A percentile compares a stretch with the other conserved stretches of the same genome.
phyloP scores from a whole-genome alignment of 2,888 invertebrate species.

The Ormyrus labotus region DNA sequence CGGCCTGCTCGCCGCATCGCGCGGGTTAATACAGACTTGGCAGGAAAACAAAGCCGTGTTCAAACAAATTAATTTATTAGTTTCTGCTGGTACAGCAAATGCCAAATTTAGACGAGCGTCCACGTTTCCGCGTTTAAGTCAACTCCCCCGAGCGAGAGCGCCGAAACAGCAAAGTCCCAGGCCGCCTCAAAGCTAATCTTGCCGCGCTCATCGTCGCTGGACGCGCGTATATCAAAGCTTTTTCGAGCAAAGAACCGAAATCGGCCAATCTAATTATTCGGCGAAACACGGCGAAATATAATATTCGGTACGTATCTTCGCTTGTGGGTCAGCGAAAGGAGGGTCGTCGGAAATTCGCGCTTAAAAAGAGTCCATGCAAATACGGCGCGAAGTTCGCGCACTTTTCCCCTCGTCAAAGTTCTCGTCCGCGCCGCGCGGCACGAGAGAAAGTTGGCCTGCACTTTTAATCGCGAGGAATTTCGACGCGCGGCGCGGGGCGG shows the following conservation, averaged over 20 bases:
- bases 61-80: slow-evolving; percentile 52
- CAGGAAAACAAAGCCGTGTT: slow-evolving; percentile 38
- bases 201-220: slow-evolving; percentile 1
- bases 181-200: slow-evolving; percentile 39
- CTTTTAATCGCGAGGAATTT: slow-evolving; percentile 48
- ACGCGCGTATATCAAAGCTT: no score
- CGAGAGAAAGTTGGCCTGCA: slow-evolving; percentile 5
- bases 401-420: slow-evolving; percentile 13
- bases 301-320: no score
- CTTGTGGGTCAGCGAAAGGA: no score
- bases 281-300: no score
- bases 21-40: slow-evolving; percentile 15
- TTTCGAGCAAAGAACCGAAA: no score
- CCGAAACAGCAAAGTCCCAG: slow-evolving; percentile 25
- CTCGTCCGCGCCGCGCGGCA: neutral
- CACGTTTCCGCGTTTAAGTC: slow-evolving; percentile 46
- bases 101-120: slow-evolving; percentile 27
- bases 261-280: no score
- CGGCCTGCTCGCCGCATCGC: neutral
- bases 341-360: no score
- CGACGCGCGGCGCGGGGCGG: slow-evolving; percentile 10
- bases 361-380: no score
- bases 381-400: neutral
- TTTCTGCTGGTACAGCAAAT: slow-evolving; percentile 39
- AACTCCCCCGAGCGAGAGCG: slow-evolving; percentile 5